phyloP scores from a whole-genome alignment of 37 sponge, comb jelly and placozoan genomes.

The Eunapius fragilis region DNA sequence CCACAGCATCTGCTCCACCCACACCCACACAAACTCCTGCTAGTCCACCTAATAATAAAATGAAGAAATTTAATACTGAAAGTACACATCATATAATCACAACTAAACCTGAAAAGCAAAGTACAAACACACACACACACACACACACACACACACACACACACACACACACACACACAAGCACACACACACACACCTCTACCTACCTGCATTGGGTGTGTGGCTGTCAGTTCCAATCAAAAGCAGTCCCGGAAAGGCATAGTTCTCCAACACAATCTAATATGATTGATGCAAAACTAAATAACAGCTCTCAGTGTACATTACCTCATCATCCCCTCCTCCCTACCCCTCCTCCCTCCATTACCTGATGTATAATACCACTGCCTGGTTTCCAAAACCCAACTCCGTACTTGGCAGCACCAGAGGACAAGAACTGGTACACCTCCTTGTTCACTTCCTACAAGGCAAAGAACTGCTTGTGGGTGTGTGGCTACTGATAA shows the following conservation, averaged over 20 bases:
- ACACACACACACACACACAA: neutral
- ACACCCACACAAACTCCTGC: constrained; percentile 98
- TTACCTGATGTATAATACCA: constrained; percentile 98
- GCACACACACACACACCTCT: neutral
- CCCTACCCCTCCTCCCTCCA: neutral
- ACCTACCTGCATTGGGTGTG: constrained; percentile 94
- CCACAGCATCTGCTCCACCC: constrained; percentile 99
- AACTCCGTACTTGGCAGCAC: constrained; percentile 95
- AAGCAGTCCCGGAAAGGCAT: constrained; percentile 95
- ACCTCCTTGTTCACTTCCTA: constrained; percentile 92
- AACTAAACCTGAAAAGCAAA: neutral
- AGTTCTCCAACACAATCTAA: constrained; percentile 97
- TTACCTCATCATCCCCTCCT: neutral
- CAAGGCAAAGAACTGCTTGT: neutral
- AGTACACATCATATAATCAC: too few relatives aligned
- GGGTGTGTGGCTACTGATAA: too few relatives aligned
- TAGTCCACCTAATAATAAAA: constrained; percentile 92
- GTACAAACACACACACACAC: neutral
- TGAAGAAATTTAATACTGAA: too few relatives aligned
- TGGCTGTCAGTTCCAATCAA: constrained; percentile 98
- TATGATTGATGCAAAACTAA: neutral
- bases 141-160: neutral
- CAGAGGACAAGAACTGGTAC: constrained; percentile 91
- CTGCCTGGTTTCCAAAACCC: constrained; percentile 99
- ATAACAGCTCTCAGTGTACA: neutral